These are phyloP conservation scores for Barnardius zonarius DNA, from an alignment of 2,113 vertebrate species.

Conservation along the genomic window DNA sequence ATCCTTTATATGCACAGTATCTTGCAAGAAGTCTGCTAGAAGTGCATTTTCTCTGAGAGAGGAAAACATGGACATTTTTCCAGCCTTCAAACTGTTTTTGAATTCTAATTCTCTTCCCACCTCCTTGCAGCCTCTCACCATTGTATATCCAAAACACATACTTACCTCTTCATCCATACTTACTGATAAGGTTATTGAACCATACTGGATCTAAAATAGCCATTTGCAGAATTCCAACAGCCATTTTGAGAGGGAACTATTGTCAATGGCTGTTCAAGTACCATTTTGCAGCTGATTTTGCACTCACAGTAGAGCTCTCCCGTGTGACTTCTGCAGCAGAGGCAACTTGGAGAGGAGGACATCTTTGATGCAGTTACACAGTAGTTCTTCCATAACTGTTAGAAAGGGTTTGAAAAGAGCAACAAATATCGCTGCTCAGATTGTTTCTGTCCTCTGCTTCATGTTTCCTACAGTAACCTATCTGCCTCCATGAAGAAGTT, in stretches of 20 bases:
- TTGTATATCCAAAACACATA: not conserved
- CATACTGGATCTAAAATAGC: not conserved
- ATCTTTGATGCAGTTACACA: not conserved
- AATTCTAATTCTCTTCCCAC: not conserved
- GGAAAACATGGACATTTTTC: not conserved
- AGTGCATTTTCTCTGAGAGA: not conserved
- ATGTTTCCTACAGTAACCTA: not conserved
- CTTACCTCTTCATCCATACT: not conserved
- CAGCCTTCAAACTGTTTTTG: not conserved
- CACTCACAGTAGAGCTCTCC: slow-evolving; percentile 2
- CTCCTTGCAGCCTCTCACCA: not conserved
- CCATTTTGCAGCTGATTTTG: not conserved
- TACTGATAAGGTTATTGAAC: not conserved
- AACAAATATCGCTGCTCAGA: not conserved
- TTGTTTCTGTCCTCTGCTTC: not conserved
- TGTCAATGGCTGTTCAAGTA: not conserved
- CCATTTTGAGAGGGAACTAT: not conserved
- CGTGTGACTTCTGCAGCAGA: not conserved
- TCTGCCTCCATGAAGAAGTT: not conserved
- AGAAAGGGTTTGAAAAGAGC: not conserved
- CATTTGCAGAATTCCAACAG: not conserved
- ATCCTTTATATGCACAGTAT: not conserved
- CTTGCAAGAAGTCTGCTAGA: not conserved
- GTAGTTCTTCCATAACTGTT: not conserved
- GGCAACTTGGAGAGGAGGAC: not conserved